Conservation (phyloP, 1,140 invertebrate genomes). For the Triops longicaudatus region DNA sequence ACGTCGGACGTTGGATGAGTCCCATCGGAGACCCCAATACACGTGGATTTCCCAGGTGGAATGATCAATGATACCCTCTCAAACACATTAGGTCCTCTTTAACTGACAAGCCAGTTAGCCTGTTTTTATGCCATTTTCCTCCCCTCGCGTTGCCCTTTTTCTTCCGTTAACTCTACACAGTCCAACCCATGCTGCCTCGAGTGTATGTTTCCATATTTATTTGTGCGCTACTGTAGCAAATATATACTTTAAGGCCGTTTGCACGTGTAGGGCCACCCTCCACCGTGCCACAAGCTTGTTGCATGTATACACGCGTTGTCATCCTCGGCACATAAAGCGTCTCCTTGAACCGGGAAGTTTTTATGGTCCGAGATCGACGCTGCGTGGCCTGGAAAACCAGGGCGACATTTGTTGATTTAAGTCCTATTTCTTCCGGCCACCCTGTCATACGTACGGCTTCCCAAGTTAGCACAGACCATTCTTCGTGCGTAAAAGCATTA, state of each 20-base stretch:
- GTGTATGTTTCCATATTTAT: no score
- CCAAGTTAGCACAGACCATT: neutral
- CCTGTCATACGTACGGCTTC: neutral
- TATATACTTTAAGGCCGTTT: neutral
- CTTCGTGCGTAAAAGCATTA: no score
- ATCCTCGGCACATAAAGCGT: neutral
- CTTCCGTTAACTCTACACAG: no score
- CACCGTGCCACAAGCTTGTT: neutral
- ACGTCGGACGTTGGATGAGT: neutral
- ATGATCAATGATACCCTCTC: neutral
- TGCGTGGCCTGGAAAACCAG: neutral
- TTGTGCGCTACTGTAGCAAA: no score
- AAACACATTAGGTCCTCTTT: neutral
- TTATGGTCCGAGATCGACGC: neutral
- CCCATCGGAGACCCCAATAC: neutral
- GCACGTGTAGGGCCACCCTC: neutral
- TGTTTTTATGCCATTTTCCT: neutral
- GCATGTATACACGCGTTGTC: neutral
- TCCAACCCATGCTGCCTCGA: no score
- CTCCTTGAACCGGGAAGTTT: neutral
- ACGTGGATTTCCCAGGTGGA: slow-evolving; percentile 14
- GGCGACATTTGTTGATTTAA: slow-evolving; percentile 11
- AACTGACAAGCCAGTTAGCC: neutral
- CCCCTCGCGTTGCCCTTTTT: neutral
- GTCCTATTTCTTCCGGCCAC: neutral